These are phyloP conservation scores for Hedya salicella DNA, from an alignment of 2,888 invertebrate genomes.

Conservation along the genomic window DNA sequence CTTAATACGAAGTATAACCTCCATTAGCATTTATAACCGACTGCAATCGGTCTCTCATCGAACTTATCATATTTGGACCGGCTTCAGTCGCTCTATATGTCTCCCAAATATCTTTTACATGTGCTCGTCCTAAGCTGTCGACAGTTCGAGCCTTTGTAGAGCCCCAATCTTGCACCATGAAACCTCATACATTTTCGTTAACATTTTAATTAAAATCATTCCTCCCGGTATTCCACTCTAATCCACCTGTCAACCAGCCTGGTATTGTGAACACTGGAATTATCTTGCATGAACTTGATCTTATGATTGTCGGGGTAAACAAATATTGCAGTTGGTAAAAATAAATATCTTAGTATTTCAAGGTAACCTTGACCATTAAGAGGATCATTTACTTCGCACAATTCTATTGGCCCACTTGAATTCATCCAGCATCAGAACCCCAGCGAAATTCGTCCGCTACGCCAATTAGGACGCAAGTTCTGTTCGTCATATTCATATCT, in stretches of 20 bases:
- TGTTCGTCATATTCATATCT: background rate
- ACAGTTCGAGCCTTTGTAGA: conserved; percentile 25
- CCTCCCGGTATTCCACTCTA: conserved; percentile 8
- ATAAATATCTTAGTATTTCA: conserved; percentile 17
- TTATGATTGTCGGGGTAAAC: conserved; percentile 15
- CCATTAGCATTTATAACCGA: conserved; percentile 20
- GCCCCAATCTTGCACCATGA: conserved; percentile 21
- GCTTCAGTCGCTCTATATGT: conserved; percentile 14
- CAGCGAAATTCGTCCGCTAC: conserved; percentile 7
- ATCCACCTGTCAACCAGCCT: conserved; percentile 27
- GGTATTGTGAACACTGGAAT: conserved; percentile 18
- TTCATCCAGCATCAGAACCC: conserved; percentile 13
- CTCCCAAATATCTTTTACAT: conserved; percentile 26
- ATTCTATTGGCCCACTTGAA: conserved; percentile 5
- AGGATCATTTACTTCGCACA: conserved; percentile 5
- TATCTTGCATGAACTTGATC: conserved; percentile 26
- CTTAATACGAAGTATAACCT: background rate
- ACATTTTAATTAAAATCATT: conserved; percentile 18
- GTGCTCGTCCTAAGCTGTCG: conserved; percentile 10
- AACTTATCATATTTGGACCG: conserved; percentile 23
- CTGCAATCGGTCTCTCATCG: conserved; percentile 23
- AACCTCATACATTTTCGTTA: conserved; percentile 16
- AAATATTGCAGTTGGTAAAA: conserved; percentile 28
- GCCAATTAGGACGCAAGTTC: background rate
- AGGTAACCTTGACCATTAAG: conserved; percentile 10